phyloP scores from a whole-genome alignment of 2,797 vertebrate species.

The Amniataba percoides region DNA sequence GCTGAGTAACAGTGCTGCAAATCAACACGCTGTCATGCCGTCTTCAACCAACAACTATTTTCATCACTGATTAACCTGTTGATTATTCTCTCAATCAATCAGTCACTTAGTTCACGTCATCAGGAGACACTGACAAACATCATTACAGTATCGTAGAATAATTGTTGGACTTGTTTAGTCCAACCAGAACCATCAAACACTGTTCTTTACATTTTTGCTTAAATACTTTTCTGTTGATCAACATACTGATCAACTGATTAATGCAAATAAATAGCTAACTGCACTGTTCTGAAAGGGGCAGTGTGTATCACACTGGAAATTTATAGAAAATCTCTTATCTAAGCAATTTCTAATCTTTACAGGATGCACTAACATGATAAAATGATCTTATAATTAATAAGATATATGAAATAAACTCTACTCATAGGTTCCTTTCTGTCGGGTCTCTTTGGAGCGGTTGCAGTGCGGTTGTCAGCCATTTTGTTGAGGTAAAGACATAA shows the following conservation, averaged over 20 bases:
- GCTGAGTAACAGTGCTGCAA: not conserved
- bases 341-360: not conserved
- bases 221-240: too few relatives aligned
- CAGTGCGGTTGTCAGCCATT: constrained; percentile 57
- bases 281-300: not conserved
- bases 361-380: not conserved
- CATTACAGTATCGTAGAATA: not conserved
- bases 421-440: not conserved
- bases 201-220: too few relatives aligned
- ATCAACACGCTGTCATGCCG: not conserved
- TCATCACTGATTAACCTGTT: not conserved
- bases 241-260: too few relatives aligned
- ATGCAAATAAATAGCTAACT: not conserved
- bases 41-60: not conserved
- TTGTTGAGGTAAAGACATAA: constrained; percentile 67
- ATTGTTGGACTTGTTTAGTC: not conserved
- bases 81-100: not conserved
- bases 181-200: not conserved
- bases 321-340: not conserved
- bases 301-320: not conserved
- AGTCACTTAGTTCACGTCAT: fast-evolving
- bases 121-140: not conserved
- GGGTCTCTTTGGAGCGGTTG: constrained; percentile 15
- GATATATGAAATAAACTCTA: not conserved
- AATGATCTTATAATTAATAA: not conserved